Base-by-base conservation (phyloP, 2,113 vertebrate genomes). In the Electrona antarctica region DNA sequence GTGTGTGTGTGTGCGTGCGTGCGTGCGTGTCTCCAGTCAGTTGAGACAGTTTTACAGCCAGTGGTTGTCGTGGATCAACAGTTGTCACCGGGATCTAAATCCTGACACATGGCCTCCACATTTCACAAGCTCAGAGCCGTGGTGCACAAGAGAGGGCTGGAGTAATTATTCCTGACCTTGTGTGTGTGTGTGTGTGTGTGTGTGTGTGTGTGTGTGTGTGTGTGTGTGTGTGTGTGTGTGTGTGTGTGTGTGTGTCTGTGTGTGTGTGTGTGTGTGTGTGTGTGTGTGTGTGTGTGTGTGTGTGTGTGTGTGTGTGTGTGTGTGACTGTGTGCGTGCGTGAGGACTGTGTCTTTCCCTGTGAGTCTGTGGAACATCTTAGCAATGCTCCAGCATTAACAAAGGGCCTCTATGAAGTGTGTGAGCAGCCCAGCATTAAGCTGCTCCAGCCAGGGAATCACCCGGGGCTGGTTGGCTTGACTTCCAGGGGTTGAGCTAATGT, bases 81-180 rank as follows among this genome's bases (percentile, higher is more conserved):
- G 81, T 88, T 87, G 85, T 91, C 83, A 85, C 74, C n/a, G 48
- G 51, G 29, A 77, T 77, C 76, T 73, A 82, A 87, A 79, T 83
- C 80, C 73, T 89, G 74, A 78, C 90, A 91, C 84, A 84, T 85
- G 82, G 81, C 74, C 82, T 82, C 80, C 80, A 88, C 85, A 87
- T 90, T 89, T 92, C 86, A 80, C 89, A 86, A 73, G 76, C 52
- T 52, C 74, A 47, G 54, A 74, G 60, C 64, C 72, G 56, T 15
- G 7, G n/a, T 14, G 59, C 54, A 14, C 14, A 1, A 1, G 73
- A 73, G 79, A 75, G 82, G 69, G 86, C 76, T 82, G 74, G 69
- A 87, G 76, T 59, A 73, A 78, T 76, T 67, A 55, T 2, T 58
- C 33, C 33, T 41, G 33, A 41, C 33, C 33, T 41, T 41, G 60